Base-by-base conservation (phyloP, 2,797 vertebrate genomes). In the Etheostoma nigrum region DNA sequence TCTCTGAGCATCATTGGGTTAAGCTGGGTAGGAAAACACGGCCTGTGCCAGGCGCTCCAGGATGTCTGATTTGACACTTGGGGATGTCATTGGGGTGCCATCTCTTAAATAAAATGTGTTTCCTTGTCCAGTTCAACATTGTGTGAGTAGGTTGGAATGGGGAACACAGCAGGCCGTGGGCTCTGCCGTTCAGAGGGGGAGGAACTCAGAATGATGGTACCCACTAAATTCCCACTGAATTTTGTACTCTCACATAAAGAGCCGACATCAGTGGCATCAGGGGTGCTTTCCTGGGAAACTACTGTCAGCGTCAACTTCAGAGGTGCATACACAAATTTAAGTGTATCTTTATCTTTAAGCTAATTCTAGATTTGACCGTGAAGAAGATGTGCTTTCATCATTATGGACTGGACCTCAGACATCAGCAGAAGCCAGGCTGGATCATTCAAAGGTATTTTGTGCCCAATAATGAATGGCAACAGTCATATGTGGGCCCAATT, bases 21-120 rank as follows among this genome's bases (percentile, higher is more conserved):
- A 83, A 49, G 73, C 68, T 1, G 51, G 69, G 45, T 79, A 79
- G 9, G 47, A 64, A 58, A 74, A 72, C 33, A 70, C 71, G 6
- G 49, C 44, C 44, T 79, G 70, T 21, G 64, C 70, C 11, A 79
- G 48, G 4, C 16, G 51, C 44, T 79, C 63, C 44, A 79, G 52
- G 15, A 79, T 74, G 15, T 74, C 77, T 2, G 51, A 58, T 21
- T 64, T 79, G 33, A 79, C 16, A 51, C 19, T 4, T 36, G 42
- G 51, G 57, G 61, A 73, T 13, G 40, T 53, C 18, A 65, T 2
- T 57, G 30, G 42, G 8, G 25, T 55, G 10, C 42, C 71, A 33
- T 73, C 52, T 65, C 52, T 73, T 36, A 48, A 47, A 48, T 47
- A 65, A 33, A 9, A 40, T 16, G 40, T 15, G 40, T 64, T 73